phyloP scores from a whole-genome alignment of 2,113 vertebrate genomes.

The Rhinoderma darwinii region DNA sequence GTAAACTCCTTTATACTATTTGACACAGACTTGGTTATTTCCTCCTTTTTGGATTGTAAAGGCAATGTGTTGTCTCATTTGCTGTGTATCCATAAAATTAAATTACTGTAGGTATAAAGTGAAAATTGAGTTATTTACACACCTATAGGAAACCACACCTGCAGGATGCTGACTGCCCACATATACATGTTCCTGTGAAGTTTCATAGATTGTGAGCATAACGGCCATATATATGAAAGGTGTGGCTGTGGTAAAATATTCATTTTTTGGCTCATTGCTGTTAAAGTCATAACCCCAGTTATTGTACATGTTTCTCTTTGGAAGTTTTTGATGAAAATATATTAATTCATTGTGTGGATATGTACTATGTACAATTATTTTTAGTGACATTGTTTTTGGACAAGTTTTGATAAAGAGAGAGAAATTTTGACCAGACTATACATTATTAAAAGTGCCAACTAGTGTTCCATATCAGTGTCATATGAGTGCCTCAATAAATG shows the following conservation, averaged over 20 bases:
- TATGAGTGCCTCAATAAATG: no score
- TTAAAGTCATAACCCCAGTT: neutral
- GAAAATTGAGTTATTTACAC: neutral
- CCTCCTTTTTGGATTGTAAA: conserved; percentile 1
- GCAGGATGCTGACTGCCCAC: conserved; percentile 40
- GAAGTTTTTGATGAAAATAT: no score
- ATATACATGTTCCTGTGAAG: neutral
- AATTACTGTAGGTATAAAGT: neutral
- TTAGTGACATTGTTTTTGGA: no score
- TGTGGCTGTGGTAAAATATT: neutral
- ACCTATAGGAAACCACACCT: conserved; percentile 51
- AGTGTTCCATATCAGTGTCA: no score
- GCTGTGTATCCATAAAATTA: neutral
- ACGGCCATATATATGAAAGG: neutral
- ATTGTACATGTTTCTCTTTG: no score
- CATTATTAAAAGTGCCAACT: no score
- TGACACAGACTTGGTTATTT: neutral
- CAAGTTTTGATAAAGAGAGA: no score
- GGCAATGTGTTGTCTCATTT: neutral
- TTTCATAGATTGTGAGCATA: neutral
- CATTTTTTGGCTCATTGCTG: neutral
- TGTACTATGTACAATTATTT: no score
- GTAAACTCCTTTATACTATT: neutral
- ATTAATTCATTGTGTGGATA: no score
- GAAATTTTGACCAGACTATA: no score